Base-by-base conservation (phyloP, 1,140 invertebrate species). In the Drosophila bocqueti region DNA sequence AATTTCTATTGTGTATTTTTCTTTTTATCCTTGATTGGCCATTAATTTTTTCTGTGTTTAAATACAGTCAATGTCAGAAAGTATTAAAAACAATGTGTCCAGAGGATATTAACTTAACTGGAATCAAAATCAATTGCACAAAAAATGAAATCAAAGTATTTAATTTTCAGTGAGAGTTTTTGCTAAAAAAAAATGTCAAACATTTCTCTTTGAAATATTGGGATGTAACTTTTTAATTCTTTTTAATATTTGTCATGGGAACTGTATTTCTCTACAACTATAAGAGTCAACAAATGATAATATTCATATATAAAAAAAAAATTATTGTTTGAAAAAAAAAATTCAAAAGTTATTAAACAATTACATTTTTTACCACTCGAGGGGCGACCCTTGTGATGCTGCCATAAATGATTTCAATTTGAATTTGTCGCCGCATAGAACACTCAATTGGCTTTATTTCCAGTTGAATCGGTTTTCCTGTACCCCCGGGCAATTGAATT, bases 391-490 rank as follows among this genome's bases (percentile, higher is more conserved):
- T 63, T 46, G 49, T 73, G 73, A 29, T 59, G 40, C 50, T 66
- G 59, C 31, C 81, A 79, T 79, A 83, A 83, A 71, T 71, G 66
- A 67, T 64, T 69, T 72, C 61, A 62, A 66, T 76, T 79, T 68
- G 52, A 80, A 80, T 84, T 67, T 75, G 42, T 36, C 62, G 65
- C 42, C 58, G 47, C 60, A 57, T 57, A 57, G 36, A 40, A 71
- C 76, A 76, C 50, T 77, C 84, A 83, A 89, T 89, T 89, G 83
- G 65, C 67, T 72, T 59, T 54, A 71, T 72, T 87, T 83, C 64
- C 84, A 89, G 60, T 81, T 83, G 77, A 87, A 83, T 87, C 75
- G 82, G 57, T 74, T 81, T 75, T 71, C 61, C 75, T 78, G 64
- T 67, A 38, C 71, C 65, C 65, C 59, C 16, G n/a, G 73, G 52